Conservation (phyloP, 2,888 invertebrate species). For the Frankliniella intonsa region DNA sequence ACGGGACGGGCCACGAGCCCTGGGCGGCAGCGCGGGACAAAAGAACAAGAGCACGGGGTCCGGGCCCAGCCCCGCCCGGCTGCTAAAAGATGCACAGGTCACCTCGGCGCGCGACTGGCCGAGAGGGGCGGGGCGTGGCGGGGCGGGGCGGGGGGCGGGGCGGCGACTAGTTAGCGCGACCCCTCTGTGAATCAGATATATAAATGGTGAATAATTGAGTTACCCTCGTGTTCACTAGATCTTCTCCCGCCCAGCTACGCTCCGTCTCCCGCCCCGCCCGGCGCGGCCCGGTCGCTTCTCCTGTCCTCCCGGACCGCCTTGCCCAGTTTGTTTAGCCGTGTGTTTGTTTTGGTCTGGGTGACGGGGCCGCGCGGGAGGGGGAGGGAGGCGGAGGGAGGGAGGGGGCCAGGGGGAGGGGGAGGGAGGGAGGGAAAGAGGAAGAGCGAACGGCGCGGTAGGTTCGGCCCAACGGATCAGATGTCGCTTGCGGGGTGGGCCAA, state of each 20-base stretch:
- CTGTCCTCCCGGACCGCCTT: neutral
- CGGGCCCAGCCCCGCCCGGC: too few species aligned
- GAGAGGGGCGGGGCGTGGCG: too few species aligned
- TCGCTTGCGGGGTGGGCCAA: neutral
- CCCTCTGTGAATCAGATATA: constrained; percentile 18
- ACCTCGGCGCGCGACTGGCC: too few species aligned
- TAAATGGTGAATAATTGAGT: constrained; percentile 23
- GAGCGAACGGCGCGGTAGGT: neutral
- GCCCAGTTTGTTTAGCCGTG: constrained; percentile 19
- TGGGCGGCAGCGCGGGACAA: too few species aligned
- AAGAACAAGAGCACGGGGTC: too few species aligned
- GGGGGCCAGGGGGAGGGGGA: neutral
- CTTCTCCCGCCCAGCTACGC: neutral
- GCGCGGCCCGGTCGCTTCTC: neutral
- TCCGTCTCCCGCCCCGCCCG: neutral
- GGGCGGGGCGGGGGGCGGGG: too few species aligned
- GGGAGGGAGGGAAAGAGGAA: neutral
- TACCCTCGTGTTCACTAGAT: neutral
- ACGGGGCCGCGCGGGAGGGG: neutral
- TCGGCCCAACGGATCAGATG: neutral
- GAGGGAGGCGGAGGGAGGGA: neutral
- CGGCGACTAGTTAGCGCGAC: neutral
- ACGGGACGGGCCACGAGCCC: too few species aligned
- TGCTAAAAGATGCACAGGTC: too few species aligned
- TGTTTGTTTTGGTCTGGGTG: constrained; percentile 26